Evolutionary conservation across 2,797 vertebrate genomes (phyloP), one percentile per base, ranked within the genome.

Genomic region (Periparus ater): DNA sequence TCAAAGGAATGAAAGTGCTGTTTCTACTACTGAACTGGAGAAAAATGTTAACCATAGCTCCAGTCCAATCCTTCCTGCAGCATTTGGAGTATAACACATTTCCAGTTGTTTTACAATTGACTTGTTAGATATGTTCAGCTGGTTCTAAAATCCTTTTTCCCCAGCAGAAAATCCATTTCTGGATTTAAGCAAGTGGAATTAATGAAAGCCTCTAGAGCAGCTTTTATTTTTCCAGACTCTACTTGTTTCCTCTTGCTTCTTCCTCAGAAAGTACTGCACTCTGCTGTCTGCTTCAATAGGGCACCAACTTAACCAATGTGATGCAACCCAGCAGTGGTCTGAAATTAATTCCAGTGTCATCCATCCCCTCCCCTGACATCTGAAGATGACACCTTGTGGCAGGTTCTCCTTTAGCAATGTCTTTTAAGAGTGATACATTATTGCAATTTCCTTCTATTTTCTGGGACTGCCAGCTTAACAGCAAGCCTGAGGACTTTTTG

Each of bases 401-500:
- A 95, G 66, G n/a, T 55, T 84, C 83, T 94, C 73, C 79, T 88
- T 85, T 10, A 75, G 55, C 82, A 78, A 29, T 77, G 62, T 88
- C 79, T 94, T 95, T 93, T 78, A 81, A 74, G 65, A 89, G 67
- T 88, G 83, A 96, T 88, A 47, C 55, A 93, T 51, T 44, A 54
- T 2, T 58, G 47, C 73, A 94, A 90, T 95, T 95, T 91, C 78
- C 66, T 80, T 86, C 85, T 62, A 72, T 78, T 79, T 91, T 51
- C 58, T 9, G 27, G n/a, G 36, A 36, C 65, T 68, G 62, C 16
- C 17, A 4, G 66, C 8, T 1, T 25, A 86, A 62, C 50, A 91
- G 68, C 40, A 62, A 78, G 51, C 94, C 82, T 62, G 47, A 25
- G 40, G 79, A 86, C 18, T 42, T 76, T 20, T 2, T 32, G 40